Conservation (phyloP, 2,888 invertebrate species). For the Caenorhabditis angaria region DNA sequence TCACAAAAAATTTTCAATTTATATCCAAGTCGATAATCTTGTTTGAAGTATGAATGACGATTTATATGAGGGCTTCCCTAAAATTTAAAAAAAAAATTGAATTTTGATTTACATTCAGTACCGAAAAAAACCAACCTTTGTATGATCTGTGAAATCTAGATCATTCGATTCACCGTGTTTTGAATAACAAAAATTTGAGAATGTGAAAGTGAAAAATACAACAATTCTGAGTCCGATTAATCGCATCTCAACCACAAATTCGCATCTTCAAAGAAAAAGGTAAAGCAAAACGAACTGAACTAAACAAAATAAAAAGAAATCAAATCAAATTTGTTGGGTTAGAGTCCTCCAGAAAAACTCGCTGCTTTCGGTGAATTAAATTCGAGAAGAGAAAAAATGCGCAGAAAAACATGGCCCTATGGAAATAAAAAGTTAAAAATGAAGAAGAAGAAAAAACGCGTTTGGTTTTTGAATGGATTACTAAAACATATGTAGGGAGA, state of each 20-base stretch:
- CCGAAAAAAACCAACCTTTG: constrained; percentile 1
- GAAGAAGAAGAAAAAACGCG: constrained; percentile 5
- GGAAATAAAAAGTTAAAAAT: constrained; percentile 6
- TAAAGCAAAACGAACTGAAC: not conserved
- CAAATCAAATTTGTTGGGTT: not conserved
- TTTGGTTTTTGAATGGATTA: not conserved
- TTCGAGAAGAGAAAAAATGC: not conserved
- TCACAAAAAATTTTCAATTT: constrained; percentile 91
- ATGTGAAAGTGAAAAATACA: no score
- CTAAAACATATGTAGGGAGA: no score
- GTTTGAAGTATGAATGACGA: constrained; percentile 53
- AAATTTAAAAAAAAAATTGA: not conserved
- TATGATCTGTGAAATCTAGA: constrained; percentile 6
- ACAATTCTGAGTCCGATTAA: no score
- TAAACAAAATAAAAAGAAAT: not conserved
- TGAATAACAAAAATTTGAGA: not conserved
- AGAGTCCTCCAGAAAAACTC: not conserved
- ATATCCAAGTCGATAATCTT: constrained; percentile 79
- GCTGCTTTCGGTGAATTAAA: constrained; percentile 4
- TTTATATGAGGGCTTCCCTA: constrained; percentile 52
- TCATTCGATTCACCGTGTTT: not conserved
- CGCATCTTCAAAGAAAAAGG: constrained; percentile 7
- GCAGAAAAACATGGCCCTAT: not conserved
- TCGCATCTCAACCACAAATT: not conserved
- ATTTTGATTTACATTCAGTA: not conserved